Evolutionary conservation across 1,140 invertebrate genomes (phyloP), one percentile per base, ranked within the genome.

Genomic region (Conus ventricosus): DNA sequence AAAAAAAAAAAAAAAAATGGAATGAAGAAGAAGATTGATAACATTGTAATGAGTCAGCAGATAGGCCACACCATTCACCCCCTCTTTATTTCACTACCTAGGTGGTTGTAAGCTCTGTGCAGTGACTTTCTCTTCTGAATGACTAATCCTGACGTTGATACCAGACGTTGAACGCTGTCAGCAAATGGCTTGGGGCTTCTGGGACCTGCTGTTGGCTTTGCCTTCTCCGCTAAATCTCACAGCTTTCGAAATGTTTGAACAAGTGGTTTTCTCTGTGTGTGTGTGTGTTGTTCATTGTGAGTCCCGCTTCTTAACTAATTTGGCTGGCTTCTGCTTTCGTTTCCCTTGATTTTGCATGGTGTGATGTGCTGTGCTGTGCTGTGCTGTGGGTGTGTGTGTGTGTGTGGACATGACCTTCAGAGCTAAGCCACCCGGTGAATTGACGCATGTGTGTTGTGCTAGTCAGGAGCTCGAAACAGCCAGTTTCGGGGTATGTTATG

Each of bases 391-490:
- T 86, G 67, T 60, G 60, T 80, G 76, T 80, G 25, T 51, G 76
- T 23, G 25, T 25, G 23, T 63, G n/a, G 82, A 63, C 57, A 84
- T 80, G 78, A 84, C 54, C 27, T 84, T 84, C 51, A 54, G 80
- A 51, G 39, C 80, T 54, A 54, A 81, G 54, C 80, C 80, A 55
- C 80, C 15, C 8, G 51, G 15, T 81, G 5, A 71, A 11, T 39
- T 81, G 17, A 39, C 23, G 80, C 53, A 75, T 78, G 85, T 87
- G 85, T 87, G 85, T 87, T 87, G 67, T 25, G 85, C 85, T 87
- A 87, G 85, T 87, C 85, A 78, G 60, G 75, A 87, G 85, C 85
- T 57, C 75, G 54, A 87, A 87, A 80, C 71, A 17, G n/a, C n/a
- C 8, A 4, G 71, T 87, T 87, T 87, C 54, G 85, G 85, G 85